Conservation (phyloP, 2,888 invertebrate species). For the Tinea pellionella region DNA sequence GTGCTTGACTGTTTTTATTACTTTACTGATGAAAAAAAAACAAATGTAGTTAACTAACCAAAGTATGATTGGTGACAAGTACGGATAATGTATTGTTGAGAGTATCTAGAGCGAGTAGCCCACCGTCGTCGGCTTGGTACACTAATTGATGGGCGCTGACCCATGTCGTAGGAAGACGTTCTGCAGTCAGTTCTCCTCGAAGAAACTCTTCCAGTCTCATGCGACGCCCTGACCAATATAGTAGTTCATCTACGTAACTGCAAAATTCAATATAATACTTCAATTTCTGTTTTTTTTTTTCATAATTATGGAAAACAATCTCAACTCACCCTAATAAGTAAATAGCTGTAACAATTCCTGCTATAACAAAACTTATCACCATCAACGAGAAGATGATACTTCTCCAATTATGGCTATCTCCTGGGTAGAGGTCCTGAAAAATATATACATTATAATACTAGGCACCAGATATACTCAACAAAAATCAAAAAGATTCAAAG, state of each 20-base stretch:
- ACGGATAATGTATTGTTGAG: conserved; percentile 81
- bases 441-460: conserved; percentile 1
- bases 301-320: not conserved
- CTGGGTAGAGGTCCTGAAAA: conserved; percentile 80
- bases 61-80: conserved; percentile 87
- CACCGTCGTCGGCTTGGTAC: conserved; percentile 89
- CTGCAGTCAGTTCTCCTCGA: conserved; percentile 79
- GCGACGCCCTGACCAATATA: conserved; percentile 89
- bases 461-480: not conserved
- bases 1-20: no score
- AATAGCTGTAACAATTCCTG: conserved; percentile 89
- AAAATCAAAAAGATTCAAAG: not conserved
- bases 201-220: conserved; percentile 88
- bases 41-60: conserved; percentile 71
- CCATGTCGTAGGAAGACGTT: conserved; percentile 83
- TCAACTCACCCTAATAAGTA: conserved; percentile 81
- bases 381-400: conserved; percentile 88
- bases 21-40: not conserved
- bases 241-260: conserved; percentile 88
- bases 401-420: conserved; percentile 90
- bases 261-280: not conserved
- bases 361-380: conserved; percentile 88
- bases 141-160: conserved; percentile 85
- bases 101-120: conserved; percentile 82
- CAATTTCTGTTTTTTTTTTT: not conserved